Evolutionary conservation across 53 echinoderm and acorn worm genomes (phyloP), one percentile per base, ranked within the genome.

Genomic region (Luidia sarsii): DNA sequence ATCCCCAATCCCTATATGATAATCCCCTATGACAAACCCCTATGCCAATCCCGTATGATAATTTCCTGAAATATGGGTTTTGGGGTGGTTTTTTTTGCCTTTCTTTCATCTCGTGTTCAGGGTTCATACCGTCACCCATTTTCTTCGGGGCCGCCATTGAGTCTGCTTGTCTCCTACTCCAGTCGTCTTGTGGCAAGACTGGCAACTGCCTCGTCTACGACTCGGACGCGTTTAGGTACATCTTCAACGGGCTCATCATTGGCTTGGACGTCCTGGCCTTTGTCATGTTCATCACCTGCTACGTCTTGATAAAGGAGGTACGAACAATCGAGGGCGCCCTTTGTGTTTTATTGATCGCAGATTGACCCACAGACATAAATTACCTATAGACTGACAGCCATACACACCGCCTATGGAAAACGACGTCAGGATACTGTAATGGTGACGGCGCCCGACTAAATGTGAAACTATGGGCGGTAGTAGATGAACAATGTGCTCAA

Each of bases 171-270:
- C 41, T 86, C 35, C 49, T 84, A n/a, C 74, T 64, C 31, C 73
- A 82, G 60, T 54, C 82, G 46, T 90, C 90, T 0, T 90, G 90
- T 43, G 86, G 73, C 7, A 57, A 81, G 9, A 86, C 86, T 2
- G 90, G 90, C 18, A 82, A 71, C 55, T 90, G 90, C 33, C 68
- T 90, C 33, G 75, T 90, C 10, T 82, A 90, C 59, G 90, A 90
- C 86, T 75, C 82, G 50, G 37, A 39, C 16, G 73, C 65, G 1
- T 81, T 82, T 36, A 37, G 81, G 48, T 46, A 16, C 21, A 73
- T 55, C 8, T 67, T 67, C 45, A 19, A 86, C 4, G 90, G 86
- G 16, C 63, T 90, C 3, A 45, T 65, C 7, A 48, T 74, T 37
- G 86, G 65, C 23, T 67, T 86, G 37, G 54, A 82, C 29, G 29